Percentiles rank a stretch among this genome's conserved stretches.
Evolutionary conservation across 1,140 invertebrate genomes (phyloP).

Genomic region (Bombus difficillimus): DNA sequence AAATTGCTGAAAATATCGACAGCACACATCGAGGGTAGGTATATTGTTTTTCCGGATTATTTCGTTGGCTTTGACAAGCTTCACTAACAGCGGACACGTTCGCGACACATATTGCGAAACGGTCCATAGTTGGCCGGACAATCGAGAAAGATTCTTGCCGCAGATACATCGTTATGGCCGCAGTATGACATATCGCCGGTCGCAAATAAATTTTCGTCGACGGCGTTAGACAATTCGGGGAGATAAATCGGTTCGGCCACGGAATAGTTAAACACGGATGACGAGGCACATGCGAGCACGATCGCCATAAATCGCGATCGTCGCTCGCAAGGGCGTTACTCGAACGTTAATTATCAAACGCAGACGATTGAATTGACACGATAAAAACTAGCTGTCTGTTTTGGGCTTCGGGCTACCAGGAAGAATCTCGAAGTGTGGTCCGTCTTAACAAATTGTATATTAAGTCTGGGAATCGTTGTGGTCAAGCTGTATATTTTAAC

Average conservation of each 20-base stretch:
- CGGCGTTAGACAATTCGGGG: constrained; percentile 58
- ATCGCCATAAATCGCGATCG: constrained; percentile 74
- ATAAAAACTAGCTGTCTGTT: constrained; percentile 72
- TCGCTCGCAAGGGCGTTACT: constrained; percentile 71
- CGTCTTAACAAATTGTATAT: background rate
- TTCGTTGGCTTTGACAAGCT: background rate
- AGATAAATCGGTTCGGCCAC: constrained; percentile 67
- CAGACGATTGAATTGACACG: constrained; percentile 72
- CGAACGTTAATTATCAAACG: constrained; percentile 74
- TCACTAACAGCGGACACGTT: background rate
- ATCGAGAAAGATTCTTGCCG: background rate
- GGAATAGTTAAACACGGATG: constrained; percentile 64
- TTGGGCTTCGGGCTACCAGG: constrained; percentile 51
- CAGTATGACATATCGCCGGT: constrained; percentile 23
- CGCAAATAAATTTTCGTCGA: constrained; percentile 33
- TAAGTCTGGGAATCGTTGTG: background rate
- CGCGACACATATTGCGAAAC: background rate
- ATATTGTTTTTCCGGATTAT: background rate
- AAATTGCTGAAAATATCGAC: background rate
- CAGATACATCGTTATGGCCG: constrained; percentile 36
- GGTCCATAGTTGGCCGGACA: background rate
- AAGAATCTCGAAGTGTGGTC: constrained; percentile 56
- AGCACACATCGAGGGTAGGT: background rate
- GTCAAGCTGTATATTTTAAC: background rate
- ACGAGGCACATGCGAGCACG: constrained; percentile 59